Evolutionary conservation across 2,797 vertebrate species (phyloP).

Genomic region (Peromyscus aztecus): DNA sequence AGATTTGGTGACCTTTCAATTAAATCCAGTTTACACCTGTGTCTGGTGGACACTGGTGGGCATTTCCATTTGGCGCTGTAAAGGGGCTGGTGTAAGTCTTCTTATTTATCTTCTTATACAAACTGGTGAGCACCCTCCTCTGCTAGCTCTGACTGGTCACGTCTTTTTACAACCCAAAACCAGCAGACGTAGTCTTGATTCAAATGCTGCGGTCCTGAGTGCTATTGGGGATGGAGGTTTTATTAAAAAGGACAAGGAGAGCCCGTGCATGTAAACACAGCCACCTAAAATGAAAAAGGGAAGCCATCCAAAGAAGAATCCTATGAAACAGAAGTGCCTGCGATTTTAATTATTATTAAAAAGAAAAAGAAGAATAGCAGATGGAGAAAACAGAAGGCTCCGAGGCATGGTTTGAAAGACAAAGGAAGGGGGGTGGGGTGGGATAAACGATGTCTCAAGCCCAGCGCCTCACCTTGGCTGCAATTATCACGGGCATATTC

Average conservation of each 20-base stretch:
- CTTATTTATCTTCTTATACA: conserved; percentile 1
- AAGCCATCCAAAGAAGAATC: conserved; percentile 43
- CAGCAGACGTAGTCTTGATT: neutral
- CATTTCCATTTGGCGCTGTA: neutral
- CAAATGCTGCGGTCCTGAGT: neutral
- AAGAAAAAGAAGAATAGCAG: conserved; percentile 38
- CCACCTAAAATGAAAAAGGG: neutral
- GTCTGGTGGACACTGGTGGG: neutral
- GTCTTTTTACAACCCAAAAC: conserved; percentile 28
- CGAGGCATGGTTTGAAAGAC: neutral
- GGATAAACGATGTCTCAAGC: neutral
- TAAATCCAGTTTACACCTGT: neutral
- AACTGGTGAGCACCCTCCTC: neutral
- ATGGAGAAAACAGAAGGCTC: conserved; percentile 43
- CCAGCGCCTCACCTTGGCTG: neutral
- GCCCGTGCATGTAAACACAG: conserved; percentile 30
- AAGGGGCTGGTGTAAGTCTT: neutral
- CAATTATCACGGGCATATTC: conserved; percentile 41
- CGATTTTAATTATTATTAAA: conserved; percentile 50
- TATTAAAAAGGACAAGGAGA: neutral
- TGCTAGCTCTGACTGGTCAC: neutral
- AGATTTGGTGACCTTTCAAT: neutral
- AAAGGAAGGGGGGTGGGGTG: conserved; percentile 16
- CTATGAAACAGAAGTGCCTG: neutral
- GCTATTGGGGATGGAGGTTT: neutral